Evolutionary conservation across 2,888 invertebrate genomes (phyloP).

Genomic region (Dorcus parallelipipedus): DNA sequence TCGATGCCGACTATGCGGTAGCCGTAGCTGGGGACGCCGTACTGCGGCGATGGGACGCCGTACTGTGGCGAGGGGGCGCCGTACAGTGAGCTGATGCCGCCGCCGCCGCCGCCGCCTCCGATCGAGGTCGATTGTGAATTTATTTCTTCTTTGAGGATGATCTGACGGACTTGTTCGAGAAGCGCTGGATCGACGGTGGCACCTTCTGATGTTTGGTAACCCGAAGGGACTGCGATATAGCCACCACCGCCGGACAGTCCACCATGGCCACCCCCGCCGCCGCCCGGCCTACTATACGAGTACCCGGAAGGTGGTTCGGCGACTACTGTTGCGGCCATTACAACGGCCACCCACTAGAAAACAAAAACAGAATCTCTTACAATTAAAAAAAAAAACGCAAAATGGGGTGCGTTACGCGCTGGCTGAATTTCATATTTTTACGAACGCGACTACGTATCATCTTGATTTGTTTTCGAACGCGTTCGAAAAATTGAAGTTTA

Average conservation of each 20-base stretch:
- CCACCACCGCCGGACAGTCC: slow-evolving; percentile 66
- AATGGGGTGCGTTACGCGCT: too few species aligned
- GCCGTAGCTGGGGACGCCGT: slow-evolving; percentile 59
- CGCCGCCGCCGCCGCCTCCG: slow-evolving; percentile 50
- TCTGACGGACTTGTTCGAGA: slow-evolving; percentile 80
- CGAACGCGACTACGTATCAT: too few species aligned
- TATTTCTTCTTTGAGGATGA: slow-evolving; percentile 78
- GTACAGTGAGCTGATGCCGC: slow-evolving; percentile 50
- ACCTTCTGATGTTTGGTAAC: slow-evolving; percentile 79
- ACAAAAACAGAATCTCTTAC: not conserved
- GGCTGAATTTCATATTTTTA: too few species aligned
- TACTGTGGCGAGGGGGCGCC: slow-evolving; percentile 63
- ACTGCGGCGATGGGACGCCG: slow-evolving; percentile 64
- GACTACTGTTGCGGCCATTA: slow-evolving; percentile 68
- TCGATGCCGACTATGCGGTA: slow-evolving; percentile 76
- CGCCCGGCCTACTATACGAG: slow-evolving; percentile 69
- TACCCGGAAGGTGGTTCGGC: slow-evolving; percentile 75
- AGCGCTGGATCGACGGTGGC: slow-evolving; percentile 77
- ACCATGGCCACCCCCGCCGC: slow-evolving; percentile 49
- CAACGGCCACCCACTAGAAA: slow-evolving; percentile 70
- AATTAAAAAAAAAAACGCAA: not conserved
- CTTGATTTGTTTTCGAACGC: too few species aligned
- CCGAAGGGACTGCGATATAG: slow-evolving; percentile 72
- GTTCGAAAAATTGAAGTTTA: too few species aligned
- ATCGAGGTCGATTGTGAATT: slow-evolving; percentile 56